Percentiles rank a stretch among this genome's conserved stretches.
Evolutionary conservation across 2,888 invertebrate species (phyloP).

Genomic region (Cerastis leucographa): DNA sequence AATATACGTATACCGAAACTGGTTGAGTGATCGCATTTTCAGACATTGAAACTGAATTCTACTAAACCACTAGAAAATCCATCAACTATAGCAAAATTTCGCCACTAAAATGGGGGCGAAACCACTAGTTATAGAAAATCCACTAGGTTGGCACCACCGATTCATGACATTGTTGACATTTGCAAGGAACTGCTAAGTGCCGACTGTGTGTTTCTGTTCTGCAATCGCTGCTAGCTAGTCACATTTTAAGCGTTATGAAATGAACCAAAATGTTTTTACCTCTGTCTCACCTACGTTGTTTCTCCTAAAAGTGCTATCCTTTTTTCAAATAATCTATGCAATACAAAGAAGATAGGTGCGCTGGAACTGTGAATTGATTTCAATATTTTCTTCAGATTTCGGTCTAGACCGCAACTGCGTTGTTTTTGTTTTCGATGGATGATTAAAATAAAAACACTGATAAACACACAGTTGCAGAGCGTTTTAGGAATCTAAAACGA

Average conservation of each 20-base stretch:
- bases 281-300: background rate
- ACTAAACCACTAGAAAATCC: too few relatives aligned
- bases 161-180: background rate
- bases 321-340: constrained; percentile 17
- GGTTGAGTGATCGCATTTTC: too few relatives aligned
- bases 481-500: background rate
- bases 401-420: background rate
- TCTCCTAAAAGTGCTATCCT: background rate
- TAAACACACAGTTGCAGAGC: constrained; percentile 2
- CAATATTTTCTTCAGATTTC: constrained; percentile 18
- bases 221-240: too few relatives aligned
- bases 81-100: too few relatives aligned
- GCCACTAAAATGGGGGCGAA: too few relatives aligned
- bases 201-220: background rate
- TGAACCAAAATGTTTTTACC: background rate
- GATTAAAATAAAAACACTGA: constrained; percentile 1
- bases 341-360: accelerated
- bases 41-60: too few relatives aligned
- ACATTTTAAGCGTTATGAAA: background rate
- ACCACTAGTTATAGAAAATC: too few relatives aligned
- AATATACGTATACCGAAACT: too few relatives aligned
- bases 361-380: constrained; percentile 40
- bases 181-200: too few relatives aligned
- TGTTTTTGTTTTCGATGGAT: constrained; percentile 4
- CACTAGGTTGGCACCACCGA: too few relatives aligned